Evolutionary conservation across 2,888 invertebrate species (phyloP).

Genomic region (Polydrusus tereticollis): DNA sequence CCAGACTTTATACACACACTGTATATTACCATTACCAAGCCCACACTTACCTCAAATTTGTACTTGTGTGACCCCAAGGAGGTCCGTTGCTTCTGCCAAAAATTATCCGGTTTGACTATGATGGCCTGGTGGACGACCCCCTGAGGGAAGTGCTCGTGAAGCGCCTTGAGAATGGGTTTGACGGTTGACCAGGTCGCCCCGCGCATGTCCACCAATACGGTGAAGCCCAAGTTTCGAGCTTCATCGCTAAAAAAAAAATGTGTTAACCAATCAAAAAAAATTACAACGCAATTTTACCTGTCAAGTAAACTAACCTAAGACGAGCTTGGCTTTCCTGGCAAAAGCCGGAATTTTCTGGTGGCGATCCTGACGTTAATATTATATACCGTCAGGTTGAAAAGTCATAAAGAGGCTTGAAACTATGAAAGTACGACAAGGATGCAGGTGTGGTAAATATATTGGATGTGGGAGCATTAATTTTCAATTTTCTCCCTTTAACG

Average conservation of each 20-base stretch:
- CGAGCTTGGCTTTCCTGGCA: too few species aligned
- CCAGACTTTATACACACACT: too few species aligned
- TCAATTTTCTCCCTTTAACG: conserved; percentile 15
- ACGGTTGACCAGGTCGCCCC: conserved; percentile 96
- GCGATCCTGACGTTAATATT: too few species aligned
- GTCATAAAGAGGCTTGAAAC: too few species aligned
- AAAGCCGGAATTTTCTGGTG: too few species aligned
- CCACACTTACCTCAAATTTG: conserved; percentile 94
- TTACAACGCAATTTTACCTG: too few species aligned
- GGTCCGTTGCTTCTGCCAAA: conserved; percentile 99
- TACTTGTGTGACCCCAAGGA: conserved; percentile 98
- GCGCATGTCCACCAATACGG: conserved; percentile 98
- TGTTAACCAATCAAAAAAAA: too few species aligned
- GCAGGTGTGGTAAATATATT: not conserved
- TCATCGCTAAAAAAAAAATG: conserved; percentile 80
- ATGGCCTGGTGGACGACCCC: conserved; percentile 92
- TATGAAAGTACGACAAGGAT: not conserved
- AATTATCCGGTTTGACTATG: conserved; percentile 98
- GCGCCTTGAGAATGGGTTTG: conserved; percentile 96
- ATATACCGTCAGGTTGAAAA: too few species aligned
- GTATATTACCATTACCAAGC: too few species aligned
- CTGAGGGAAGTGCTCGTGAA: conserved; percentile 96
- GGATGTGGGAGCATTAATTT: not conserved
- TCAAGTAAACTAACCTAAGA: too few species aligned
- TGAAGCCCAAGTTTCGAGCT: conserved; percentile 89